phyloP scores from a whole-genome alignment of 2,113 vertebrate species.

The Campylomormyrus numenius region DNA sequence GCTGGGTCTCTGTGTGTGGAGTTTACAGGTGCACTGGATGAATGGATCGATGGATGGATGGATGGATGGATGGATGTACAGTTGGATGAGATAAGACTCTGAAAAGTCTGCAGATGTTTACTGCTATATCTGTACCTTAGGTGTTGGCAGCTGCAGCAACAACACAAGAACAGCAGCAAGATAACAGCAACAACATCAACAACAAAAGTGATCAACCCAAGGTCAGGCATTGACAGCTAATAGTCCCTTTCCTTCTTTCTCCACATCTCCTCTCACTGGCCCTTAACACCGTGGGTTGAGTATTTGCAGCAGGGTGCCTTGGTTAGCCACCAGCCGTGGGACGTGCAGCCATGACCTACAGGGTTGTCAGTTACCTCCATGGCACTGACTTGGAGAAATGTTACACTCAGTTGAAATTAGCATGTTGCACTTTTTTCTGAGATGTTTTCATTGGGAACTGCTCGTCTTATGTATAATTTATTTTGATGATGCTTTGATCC shows the following conservation, averaged over 20 bases:
- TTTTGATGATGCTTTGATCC: neutral
- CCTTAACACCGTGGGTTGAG: neutral
- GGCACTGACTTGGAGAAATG: neutral
- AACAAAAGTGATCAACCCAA: neutral
- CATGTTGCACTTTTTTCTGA: neutral
- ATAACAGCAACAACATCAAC: neutral
- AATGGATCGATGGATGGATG: neutral
- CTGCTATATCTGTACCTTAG: neutral
- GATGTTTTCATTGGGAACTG: neutral
- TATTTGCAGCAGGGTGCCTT: neutral
- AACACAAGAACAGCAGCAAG: neutral
- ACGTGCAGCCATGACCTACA: neutral
- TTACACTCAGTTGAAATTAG: neutral
- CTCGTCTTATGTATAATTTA: neutral
- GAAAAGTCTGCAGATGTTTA: neutral
- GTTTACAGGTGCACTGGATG: neutral
- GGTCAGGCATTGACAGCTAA: neutral
- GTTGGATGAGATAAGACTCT: neutral
- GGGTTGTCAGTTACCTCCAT: neutral
- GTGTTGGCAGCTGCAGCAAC: neutral
- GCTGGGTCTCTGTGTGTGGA: neutral
- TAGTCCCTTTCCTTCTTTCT: neutral
- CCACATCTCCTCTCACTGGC: neutral
- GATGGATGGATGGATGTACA: neutral
- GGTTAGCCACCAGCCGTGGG: neutral